Percentiles rank a stretch among this genome's conserved stretches.
Conservation (phyloP, 2,113 vertebrate genomes). For the Sapajus apella region DNA sequence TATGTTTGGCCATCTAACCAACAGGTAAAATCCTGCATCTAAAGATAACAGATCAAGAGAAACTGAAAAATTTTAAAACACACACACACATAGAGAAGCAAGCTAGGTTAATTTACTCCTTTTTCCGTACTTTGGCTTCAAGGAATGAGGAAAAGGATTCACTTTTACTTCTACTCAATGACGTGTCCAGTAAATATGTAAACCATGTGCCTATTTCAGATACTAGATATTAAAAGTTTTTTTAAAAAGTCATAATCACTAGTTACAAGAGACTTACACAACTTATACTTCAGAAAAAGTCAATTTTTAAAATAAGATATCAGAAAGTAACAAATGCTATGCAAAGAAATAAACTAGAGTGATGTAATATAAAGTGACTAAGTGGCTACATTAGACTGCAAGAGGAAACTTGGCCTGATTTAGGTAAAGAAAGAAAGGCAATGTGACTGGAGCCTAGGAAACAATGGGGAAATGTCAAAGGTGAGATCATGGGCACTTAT, state of each 20-base stretch:
- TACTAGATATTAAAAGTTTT: not conserved
- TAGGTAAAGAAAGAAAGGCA: conserved; percentile 17
- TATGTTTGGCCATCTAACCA: not conserved
- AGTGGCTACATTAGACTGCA: not conserved
- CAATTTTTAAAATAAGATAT: not conserved
- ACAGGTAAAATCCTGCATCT: conserved; percentile 15
- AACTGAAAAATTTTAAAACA: not conserved
- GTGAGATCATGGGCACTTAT: not conserved
- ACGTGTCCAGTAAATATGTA: conserved; percentile 3
- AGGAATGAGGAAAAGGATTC: not conserved
- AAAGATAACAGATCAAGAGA: not conserved
- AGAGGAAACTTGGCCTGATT: not conserved
- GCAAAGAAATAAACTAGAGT: conserved; percentile 24
- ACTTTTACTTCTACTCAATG: not conserved
- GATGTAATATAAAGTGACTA: not conserved
- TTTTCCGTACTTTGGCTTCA: not conserved
- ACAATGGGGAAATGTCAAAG: not conserved
- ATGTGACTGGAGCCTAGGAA: not conserved
- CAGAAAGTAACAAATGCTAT: not conserved
- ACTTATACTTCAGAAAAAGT: not conserved
- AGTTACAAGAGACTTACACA: not conserved
- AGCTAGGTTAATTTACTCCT: not conserved
- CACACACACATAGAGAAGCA: not conserved
- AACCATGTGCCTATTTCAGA: not conserved
- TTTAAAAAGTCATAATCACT: not conserved